Conservation (phyloP, 1,140 invertebrate genomes). For the Caenorhabditis brenneri region DNA sequence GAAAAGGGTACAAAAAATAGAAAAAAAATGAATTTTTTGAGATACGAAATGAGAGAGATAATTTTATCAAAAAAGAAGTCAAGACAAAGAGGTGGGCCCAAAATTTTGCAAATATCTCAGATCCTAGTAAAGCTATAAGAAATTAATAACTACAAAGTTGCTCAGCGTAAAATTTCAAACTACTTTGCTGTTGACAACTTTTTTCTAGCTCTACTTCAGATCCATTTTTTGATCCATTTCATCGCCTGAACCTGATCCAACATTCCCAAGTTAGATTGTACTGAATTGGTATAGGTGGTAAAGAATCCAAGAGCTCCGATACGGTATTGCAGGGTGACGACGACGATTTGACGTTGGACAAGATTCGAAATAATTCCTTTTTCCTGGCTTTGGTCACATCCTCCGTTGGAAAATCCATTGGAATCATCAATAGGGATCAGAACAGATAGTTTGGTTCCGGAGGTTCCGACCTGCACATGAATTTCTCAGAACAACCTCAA, state of each 20-base stretch:
- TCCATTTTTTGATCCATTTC: conserved; percentile 50
- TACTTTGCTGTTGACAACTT: too few species aligned
- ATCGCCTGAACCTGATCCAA: conserved; percentile 53
- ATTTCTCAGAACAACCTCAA: too few species aligned
- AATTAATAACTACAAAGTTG: too few species aligned
- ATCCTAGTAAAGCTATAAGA: too few species aligned
- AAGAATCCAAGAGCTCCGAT: conserved; percentile 67
- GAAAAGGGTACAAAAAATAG: background rate
- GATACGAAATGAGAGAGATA: too few species aligned
- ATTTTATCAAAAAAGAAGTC: too few species aligned
- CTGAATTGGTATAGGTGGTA: conserved; percentile 55
- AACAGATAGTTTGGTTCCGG: conserved; percentile 52
- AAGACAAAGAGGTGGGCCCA: too few species aligned
- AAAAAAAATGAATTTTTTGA: background rate
- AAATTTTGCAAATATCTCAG: too few species aligned
- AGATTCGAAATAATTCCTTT: conserved; percentile 71
- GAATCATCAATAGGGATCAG: conserved; percentile 68
- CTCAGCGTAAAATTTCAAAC: too few species aligned
- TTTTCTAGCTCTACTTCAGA: too few species aligned
- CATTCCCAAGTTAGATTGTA: conserved; percentile 66
- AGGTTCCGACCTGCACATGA: background rate
- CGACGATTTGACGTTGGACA: conserved; percentile 72
- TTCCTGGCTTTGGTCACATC: conserved; percentile 36
- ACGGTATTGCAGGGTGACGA: conserved; percentile 63
- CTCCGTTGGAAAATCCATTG: conserved; percentile 38